Evolutionary conservation across 2,888 invertebrate genomes (phyloP).

Genomic region (Troides helena): DNA sequence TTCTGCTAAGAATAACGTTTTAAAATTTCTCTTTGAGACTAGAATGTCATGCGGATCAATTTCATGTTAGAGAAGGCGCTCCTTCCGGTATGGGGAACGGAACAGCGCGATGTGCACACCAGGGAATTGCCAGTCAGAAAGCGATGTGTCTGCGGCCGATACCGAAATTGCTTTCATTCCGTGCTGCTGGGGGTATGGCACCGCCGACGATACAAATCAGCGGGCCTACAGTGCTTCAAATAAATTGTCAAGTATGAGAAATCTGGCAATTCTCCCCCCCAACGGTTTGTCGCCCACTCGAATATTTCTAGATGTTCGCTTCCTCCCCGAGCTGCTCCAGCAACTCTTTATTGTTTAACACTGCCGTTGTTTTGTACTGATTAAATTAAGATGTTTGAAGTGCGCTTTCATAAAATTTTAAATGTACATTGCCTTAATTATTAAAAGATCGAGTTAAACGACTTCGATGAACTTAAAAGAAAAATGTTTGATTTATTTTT

Average conservation of each 20-base stretch:
- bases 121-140: slow-evolving; percentile 35
- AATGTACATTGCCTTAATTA: not conserved
- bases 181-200: slow-evolving; percentile 61
- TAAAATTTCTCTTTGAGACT: not conserved
- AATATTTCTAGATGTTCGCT: slow-evolving; percentile 34
- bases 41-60: slow-evolving; percentile 54
- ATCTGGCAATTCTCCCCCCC: slow-evolving; percentile 55
- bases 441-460: too few species aligned
- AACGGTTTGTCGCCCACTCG: slow-evolving; percentile 38
- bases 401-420: not conserved
- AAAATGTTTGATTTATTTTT: too few species aligned
- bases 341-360: not conserved
- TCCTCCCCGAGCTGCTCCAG: not conserved
- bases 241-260: slow-evolving; percentile 71
- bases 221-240: slow-evolving; percentile 64
- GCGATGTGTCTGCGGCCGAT: slow-evolving; percentile 52
- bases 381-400: not conserved
- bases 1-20: not conserved
- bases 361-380: not conserved
- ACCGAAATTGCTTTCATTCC: slow-evolving; percentile 63
- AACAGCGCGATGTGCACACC: slow-evolving; percentile 19
- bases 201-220: slow-evolving; percentile 74
- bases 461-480: too few species aligned
- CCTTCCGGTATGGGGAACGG: slow-evolving; percentile 3
- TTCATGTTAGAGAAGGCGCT: slow-evolving; percentile 46